These are phyloP conservation scores for Megalops cyprinoides DNA, from an alignment of 2,797 vertebrate genomes.

Conservation along the genomic window DNA sequence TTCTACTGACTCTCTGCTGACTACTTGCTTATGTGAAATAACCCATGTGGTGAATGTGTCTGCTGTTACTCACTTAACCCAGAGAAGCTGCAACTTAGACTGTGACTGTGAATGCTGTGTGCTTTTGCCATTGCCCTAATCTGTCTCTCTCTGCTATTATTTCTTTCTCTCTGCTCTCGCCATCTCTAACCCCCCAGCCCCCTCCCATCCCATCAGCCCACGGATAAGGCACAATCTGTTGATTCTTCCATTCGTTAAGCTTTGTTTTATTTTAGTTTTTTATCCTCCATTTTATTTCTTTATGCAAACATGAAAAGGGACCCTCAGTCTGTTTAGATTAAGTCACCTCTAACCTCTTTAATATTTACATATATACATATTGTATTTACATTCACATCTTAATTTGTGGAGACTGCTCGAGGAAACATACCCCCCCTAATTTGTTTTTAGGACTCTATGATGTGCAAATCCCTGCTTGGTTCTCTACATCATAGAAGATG, in stretches of 20 bases:
- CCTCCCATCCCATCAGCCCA: conserved; percentile 24
- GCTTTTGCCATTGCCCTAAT: conserved; percentile 70
- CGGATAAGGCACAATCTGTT: conserved; percentile 27
- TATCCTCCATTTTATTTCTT: neutral
- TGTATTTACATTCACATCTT: neutral
- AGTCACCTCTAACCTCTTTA: conserved; percentile 8
- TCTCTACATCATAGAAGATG: neutral
- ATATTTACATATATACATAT: conserved; percentile 2
- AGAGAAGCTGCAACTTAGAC: conserved; percentile 61
- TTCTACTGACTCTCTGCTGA: conserved; percentile 51
- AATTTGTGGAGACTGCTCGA: neutral
- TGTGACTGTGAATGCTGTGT: conserved; percentile 69
- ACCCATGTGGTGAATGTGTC: conserved; percentile 72
- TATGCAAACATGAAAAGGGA: conserved; percentile 5
- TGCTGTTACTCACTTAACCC: conserved; percentile 65
- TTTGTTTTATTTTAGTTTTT: conserved; percentile 20
- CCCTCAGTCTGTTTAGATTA: neutral
- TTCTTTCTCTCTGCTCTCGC: conserved; percentile 17
- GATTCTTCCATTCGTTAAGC: conserved; percentile 6
- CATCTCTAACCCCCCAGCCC: conserved; percentile 48
- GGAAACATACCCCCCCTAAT: neutral
- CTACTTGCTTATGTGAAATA: conserved; percentile 60
- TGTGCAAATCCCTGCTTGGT: neutral
- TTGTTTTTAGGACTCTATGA: neutral
- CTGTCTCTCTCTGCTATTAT: conserved; percentile 47